Percentiles rank a stretch among this genome's conserved stretches.
These are phyloP conservation scores for Megaceryle torquata DNA, from an alignment of 2,113 vertebrate species.

Conservation along the genomic window DNA sequence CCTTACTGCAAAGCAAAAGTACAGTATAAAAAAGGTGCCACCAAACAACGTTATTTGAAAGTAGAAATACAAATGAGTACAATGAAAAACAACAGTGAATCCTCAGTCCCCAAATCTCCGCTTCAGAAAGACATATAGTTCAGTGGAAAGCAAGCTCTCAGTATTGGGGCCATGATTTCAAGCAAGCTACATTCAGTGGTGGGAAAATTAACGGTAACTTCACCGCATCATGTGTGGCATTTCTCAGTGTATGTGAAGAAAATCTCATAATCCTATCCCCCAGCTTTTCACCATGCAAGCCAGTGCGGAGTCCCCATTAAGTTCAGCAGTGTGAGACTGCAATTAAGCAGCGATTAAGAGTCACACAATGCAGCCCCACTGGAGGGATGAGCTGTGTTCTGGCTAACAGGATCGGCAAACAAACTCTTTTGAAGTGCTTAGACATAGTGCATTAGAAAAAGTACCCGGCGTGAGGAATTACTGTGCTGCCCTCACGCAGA, in stretches of 20 bases:
- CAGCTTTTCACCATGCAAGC: not conserved
- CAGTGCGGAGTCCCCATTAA: not conserved
- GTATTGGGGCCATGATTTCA: not conserved
- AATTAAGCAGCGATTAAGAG: slow-evolving; percentile 26
- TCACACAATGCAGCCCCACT: not conserved
- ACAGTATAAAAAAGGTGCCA: not conserved
- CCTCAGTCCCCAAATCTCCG: not conserved
- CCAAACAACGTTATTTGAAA: not conserved
- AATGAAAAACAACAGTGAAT: not conserved
- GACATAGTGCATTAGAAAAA: not conserved
- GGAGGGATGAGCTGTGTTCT: not conserved
- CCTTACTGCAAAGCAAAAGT: not conserved
- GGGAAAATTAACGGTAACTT: not conserved
- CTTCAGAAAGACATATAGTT: not conserved
- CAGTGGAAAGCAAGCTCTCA: not conserved
- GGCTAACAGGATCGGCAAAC: not conserved
- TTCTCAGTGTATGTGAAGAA: not conserved
- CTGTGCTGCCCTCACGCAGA: not conserved
- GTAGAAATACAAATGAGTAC: not conserved
- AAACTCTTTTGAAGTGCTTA: not conserved
- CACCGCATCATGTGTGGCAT: not conserved
- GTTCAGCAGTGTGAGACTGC: not conserved
- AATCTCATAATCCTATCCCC: slow-evolving; percentile 17
- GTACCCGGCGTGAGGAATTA: not conserved
- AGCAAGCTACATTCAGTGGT: not conserved